These are phyloP conservation scores for Cotesia typhae DNA, from an alignment of 1,140 invertebrate genomes.

Conservation along the genomic window DNA sequence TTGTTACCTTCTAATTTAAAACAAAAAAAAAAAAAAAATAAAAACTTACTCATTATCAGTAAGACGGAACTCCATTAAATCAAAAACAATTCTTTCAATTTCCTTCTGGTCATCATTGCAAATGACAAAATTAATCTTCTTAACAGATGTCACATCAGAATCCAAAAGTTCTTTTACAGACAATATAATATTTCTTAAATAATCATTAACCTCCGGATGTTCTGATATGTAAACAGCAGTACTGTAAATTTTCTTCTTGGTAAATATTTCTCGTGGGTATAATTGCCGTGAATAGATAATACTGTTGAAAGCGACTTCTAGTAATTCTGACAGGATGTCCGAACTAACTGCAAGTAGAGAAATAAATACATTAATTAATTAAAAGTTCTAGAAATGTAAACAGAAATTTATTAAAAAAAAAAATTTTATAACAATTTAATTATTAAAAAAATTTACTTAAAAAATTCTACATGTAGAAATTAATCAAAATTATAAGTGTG, in stretches of 20 bases:
- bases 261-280: slow-evolving; percentile 71
- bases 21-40: no score
- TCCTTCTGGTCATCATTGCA: slow-evolving; percentile 49
- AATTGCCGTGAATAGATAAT: slow-evolving; percentile 68
- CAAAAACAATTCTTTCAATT: slow-evolving; percentile 69
- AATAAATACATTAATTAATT: not conserved
- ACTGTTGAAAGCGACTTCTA: slow-evolving; percentile 70
- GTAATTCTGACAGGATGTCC: slow-evolving; percentile 67
- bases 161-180: slow-evolving; percentile 62
- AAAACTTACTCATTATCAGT: slow-evolving; percentile 48
- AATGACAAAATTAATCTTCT: slow-evolving; percentile 63
- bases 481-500: no score
- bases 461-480: no score
- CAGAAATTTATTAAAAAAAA: not conserved
- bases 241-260: slow-evolving; percentile 69
- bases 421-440: not conserved
- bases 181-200: slow-evolving; percentile 68
- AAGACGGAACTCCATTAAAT: slow-evolving; percentile 57
- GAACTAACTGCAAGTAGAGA: slow-evolving; percentile 48
- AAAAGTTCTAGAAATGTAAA: not conserved
- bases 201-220: slow-evolving; percentile 71
- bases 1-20: no score
- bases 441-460: no score
- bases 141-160: slow-evolving; percentile 56
- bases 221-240: slow-evolving; percentile 66